Percentiles rank a stretch among this genome's conserved stretches.
Evolutionary conservation across 1,140 invertebrate species (phyloP).

Genomic region (Colletes latitarsis): DNA sequence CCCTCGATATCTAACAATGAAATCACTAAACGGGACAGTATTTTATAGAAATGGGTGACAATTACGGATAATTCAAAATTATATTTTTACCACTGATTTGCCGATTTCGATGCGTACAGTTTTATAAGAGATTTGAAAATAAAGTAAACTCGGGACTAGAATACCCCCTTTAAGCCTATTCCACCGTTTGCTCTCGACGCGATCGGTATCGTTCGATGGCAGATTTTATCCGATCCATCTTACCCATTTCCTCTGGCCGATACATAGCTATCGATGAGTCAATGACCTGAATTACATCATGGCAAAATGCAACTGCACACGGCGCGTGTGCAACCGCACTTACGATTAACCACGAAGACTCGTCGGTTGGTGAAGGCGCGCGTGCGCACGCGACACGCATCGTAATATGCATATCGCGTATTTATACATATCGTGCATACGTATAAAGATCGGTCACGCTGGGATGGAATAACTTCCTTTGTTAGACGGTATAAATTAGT

Average conservation of each 20-base stretch:
- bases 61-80: too few relatives aligned
- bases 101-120: too few relatives aligned
- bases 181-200: background rate
- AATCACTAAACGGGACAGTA: too few relatives aligned
- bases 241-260: background rate
- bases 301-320: conserved; percentile 51
- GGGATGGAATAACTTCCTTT: conserved; percentile 49
- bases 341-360: background rate
- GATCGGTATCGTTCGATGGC: background rate
- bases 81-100: too few relatives aligned
- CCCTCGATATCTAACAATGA: too few relatives aligned
- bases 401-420: conserved; percentile 36
- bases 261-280: conserved; percentile 57
- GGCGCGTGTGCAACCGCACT: conserved; percentile 3
- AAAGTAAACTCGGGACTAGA: too few relatives aligned
- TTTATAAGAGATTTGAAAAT: too few relatives aligned
- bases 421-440: conserved; percentile 44
- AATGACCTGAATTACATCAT: conserved; percentile 60
- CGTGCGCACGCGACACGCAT: background rate
- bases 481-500: conserved; percentile 26
- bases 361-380: background rate
- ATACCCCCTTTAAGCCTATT: too few relatives aligned
- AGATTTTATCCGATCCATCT: background rate
- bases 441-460: conserved; percentile 56
- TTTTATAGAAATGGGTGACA: too few relatives aligned